These are phyloP conservation scores for Chloroclysta siterata DNA, from an alignment of 2,888 invertebrate genomes.

Conservation along the genomic window DNA sequence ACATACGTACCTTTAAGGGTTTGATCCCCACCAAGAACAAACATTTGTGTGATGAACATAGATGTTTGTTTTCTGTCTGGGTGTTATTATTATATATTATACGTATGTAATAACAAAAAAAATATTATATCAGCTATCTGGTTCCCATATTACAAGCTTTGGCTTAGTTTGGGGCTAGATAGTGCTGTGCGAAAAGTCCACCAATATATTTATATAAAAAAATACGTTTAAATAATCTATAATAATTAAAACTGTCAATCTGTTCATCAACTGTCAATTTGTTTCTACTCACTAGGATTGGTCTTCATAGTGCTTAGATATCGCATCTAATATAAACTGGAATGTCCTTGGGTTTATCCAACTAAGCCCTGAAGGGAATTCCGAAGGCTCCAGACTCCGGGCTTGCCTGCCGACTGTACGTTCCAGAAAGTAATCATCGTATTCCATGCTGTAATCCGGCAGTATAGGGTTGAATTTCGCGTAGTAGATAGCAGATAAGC, in stretches of 20 bases:
- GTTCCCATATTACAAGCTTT: too few relatives aligned
- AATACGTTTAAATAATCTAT: too few relatives aligned
- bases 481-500: slow-evolving; percentile 94
- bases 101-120: too few relatives aligned
- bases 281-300: slow-evolving; percentile 48
- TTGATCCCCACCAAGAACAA: too few relatives aligned
- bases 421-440: slow-evolving; percentile 90
- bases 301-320: slow-evolving; percentile 69
- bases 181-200: too few relatives aligned
- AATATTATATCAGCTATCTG: too few relatives aligned
- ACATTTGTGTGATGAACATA: too few relatives aligned
- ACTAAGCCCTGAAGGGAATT: slow-evolving; percentile 73
- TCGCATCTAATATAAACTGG: slow-evolving; percentile 87
- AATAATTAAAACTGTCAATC: slow-evolving; percentile 29
- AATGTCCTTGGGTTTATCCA: slow-evolving; percentile 87
- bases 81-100: too few relatives aligned
- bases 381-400: slow-evolving; percentile 67
- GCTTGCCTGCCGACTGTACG: slow-evolving; percentile 85
- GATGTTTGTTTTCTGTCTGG: too few relatives aligned
- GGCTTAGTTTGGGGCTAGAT: too few relatives aligned
- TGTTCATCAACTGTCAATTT: slow-evolving; percentile 15
- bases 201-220: too few relatives aligned
- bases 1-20: too few relatives aligned
- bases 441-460: slow-evolving; percentile 90
- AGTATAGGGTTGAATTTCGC: slow-evolving; percentile 93